Conservation (phyloP, 1,140 invertebrate species). For the Eupeodes corollae region DNA sequence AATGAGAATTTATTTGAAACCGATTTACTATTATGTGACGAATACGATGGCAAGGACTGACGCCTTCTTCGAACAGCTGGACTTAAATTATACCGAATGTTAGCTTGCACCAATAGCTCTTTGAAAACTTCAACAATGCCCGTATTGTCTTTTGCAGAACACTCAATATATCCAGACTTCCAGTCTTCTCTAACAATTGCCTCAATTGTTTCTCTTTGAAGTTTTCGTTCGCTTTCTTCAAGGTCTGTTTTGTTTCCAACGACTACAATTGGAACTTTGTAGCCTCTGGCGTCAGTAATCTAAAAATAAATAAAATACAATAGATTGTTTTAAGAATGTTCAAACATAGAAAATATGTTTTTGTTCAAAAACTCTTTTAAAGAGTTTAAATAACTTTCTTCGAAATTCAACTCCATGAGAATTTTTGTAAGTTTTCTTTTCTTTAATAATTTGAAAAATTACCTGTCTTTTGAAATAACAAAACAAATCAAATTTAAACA, state of each 20-base stretch:
- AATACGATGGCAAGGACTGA: slow-evolving; percentile 39
- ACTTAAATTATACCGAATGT: slow-evolving; percentile 42
- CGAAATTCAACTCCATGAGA: no score
- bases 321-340: no score
- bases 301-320: slow-evolving; percentile 11
- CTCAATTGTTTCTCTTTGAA: slow-evolving; percentile 37
- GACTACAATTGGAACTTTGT: slow-evolving; percentile 41
- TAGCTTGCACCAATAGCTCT: slow-evolving; percentile 44
- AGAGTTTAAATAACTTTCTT: no score
- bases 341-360: no score
- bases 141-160: slow-evolving; percentile 43
- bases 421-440: no score
- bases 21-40: slow-evolving; percentile 3
- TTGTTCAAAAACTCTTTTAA: no score
- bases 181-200: slow-evolving; percentile 42
- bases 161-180: slow-evolving; percentile 45
- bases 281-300: slow-evolving; percentile 26
- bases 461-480: no score
- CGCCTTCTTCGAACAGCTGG: slow-evolving; percentile 40
- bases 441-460: no score
- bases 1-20: slow-evolving; percentile 12
- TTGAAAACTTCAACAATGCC: slow-evolving; percentile 37
- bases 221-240: slow-evolving; percentile 14
- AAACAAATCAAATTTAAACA: no score
- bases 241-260: slow-evolving; percentile 47